Evolutionary conservation across 2,888 invertebrate species (phyloP), one percentile per base, ranked within the genome.

Genomic region (Noctua janthe): DNA sequence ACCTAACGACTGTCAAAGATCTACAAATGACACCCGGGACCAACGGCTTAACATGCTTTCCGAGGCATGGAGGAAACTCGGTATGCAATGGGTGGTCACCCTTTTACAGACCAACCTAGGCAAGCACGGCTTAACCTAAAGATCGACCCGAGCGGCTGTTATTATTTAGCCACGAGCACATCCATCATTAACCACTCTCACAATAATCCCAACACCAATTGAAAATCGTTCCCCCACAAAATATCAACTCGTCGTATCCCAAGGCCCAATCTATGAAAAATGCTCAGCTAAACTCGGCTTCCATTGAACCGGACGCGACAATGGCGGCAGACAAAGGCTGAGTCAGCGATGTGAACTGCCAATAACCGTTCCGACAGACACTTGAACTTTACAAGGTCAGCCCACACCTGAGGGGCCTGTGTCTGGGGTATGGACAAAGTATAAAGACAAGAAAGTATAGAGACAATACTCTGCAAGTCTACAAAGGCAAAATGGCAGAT

Each of bases 361-460:
- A 82, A 87, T 83, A 89, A 90, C 88, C 87, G 87, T 78, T 76
- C 74, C 67, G 76, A 71, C 59, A 77, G 79, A 74, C 81, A 56
- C 75, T 83, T 89, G 90, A 90, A 90, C 90, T 82, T 76, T 77
- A 64, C 90, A 87, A 89, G 90, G 90, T 76, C 85, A 71, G 39
- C 20, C 51, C 39, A 59, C 84, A 84, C 71, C 80, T 74, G 75
- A n/a, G 69, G 64, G 35, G 49, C 49, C 35, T 70, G 51, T 35
- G 54, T 59, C 35, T 43, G n/a, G 13, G 59, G 39, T 64, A 39
- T 29, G 39, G 20, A 29, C 20, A 56, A 75, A 23, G 13, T 39
- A 17, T n/a, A 69, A 43, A 67, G 69, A 69, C 47, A 15, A 69
- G n/a, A 69, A 69, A n/a, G n/a, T 67, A 43, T 43, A 23, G n/a